Conservation (phyloP, 2,113 vertebrate genomes). For the Dromas ardeola region DNA sequence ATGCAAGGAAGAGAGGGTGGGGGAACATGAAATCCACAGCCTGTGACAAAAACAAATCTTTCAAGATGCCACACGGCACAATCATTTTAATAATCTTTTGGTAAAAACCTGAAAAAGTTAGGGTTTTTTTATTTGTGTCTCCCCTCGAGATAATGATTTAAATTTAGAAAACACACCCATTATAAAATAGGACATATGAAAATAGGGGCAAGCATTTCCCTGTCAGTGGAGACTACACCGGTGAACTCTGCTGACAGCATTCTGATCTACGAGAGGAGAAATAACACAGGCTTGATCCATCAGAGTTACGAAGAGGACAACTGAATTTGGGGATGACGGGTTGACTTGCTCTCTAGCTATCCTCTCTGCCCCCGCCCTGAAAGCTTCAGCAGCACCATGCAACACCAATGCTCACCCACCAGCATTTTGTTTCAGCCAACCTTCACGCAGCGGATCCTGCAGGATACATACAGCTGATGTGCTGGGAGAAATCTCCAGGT, state of each 20-base stretch:
- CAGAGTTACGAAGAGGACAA: not conserved
- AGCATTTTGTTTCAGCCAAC: not conserved
- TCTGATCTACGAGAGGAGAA: not conserved
- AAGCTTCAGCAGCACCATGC: not conserved
- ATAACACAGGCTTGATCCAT: not conserved
- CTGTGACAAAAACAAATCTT: not conserved
- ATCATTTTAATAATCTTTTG: not conserved
- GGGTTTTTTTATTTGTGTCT: not conserved
- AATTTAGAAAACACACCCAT: not conserved
- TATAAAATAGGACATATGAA: not conserved
- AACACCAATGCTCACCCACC: not conserved
- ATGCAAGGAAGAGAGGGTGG: not conserved
- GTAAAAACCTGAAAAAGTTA: not conserved
- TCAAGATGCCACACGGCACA: not conserved
- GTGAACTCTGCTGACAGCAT: not conserved
- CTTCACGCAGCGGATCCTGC: not conserved
- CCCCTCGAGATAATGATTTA: not conserved
- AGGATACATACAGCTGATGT: not conserved
- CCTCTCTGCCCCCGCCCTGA: not conserved
- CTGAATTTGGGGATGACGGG: accelerated
- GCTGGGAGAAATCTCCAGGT: not conserved
- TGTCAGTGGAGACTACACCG: not conserved
- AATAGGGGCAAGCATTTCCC: not conserved
- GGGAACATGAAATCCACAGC: not conserved
- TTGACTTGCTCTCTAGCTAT: not conserved